Conservation (phyloP, 2,888 invertebrate genomes). For the Carabus problematicus region DNA sequence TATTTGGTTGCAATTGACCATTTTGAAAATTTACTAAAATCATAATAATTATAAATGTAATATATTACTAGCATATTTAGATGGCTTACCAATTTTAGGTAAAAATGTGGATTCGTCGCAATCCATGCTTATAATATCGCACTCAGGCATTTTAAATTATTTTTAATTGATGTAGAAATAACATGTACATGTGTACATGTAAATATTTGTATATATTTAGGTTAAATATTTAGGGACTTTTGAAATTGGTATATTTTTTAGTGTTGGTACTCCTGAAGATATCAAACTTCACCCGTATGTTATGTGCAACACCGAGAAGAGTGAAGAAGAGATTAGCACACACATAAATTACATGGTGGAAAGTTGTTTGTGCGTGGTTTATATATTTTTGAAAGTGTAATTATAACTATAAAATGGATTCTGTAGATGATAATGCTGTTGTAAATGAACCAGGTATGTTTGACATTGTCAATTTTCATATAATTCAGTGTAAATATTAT, state of each 20-base stretch:
- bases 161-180: neutral
- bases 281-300: too few relatives aligned
- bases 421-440: conserved; percentile 56
- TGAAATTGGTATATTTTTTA: too few relatives aligned
- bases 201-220: too few relatives aligned
- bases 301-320: neutral
- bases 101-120: conserved; percentile 9
- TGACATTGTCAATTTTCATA: neutral
- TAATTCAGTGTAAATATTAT: too few relatives aligned
- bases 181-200: neutral
- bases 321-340: conserved; percentile 1
- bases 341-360: conserved; percentile 5
- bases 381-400: conserved; percentile 14
- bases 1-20: conserved; percentile 48
- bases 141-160: conserved; percentile 20
- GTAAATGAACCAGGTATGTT: conserved; percentile 45
- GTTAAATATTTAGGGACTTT: too few relatives aligned
- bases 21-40: conserved; percentile 53
- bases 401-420: conserved; percentile 56
- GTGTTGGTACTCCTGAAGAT: too few relatives aligned
- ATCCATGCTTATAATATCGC: conserved; percentile 24
- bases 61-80: neutral
- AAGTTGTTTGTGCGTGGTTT: conserved; percentile 27
- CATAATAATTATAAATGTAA: conserved; percentile 8
- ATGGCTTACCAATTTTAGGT: conserved; percentile 26